Base-by-base conservation (phyloP, 2,113 vertebrate species). In the Corythaeola cristata region DNA sequence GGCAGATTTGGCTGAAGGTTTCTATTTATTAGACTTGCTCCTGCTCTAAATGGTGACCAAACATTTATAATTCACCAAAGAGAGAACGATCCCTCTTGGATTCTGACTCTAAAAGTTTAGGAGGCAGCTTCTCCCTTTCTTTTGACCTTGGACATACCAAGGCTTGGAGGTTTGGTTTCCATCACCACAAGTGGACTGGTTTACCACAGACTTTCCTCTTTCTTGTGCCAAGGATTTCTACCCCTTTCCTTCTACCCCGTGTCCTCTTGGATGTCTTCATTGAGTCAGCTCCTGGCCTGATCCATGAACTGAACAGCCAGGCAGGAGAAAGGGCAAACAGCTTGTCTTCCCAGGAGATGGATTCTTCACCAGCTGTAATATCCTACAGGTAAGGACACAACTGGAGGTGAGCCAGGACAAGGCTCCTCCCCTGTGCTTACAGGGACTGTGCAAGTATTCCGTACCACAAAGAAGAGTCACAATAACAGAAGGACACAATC, bases 1-100 rank as follows among this genome's bases (percentile, higher is more conserved):
- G 92, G 89, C 66, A 92, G 86, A 66, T 82, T 88, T 93, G 73
- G 89, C 69, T 92, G 92, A 82, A 87, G 45, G 45, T 62, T 64
- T 69, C 49, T 75, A 27, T 33, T 44, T 71, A 75, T 81, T 92
- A 67, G 69, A 41, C 35, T 75, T 72, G 37, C 41, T 91, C 50
- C 77, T 79, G 74, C 71, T 85, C 37, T 5, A 81, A 89, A 52
- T 14, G 50, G 27, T 94, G 85, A 53, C 60, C 73, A 83, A 58
- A 76, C 55, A 49, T 79, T 85, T 88, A 35, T 37, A 90, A 50
- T 76, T 89, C 62, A 82, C 73, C 73, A 68, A 60, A 90, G 60
- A 86, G 44, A 67, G 50, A 82, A 62, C 0, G 0, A 87, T 85
- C 27, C 58, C 58, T 79, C 69, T 52, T 85, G 63, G 67, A 73